Percentiles rank a stretch among this genome's conserved stretches.
Evolutionary conservation across 1,140 invertebrate species (phyloP).

Genomic region (Coelopa frigida): DNA sequence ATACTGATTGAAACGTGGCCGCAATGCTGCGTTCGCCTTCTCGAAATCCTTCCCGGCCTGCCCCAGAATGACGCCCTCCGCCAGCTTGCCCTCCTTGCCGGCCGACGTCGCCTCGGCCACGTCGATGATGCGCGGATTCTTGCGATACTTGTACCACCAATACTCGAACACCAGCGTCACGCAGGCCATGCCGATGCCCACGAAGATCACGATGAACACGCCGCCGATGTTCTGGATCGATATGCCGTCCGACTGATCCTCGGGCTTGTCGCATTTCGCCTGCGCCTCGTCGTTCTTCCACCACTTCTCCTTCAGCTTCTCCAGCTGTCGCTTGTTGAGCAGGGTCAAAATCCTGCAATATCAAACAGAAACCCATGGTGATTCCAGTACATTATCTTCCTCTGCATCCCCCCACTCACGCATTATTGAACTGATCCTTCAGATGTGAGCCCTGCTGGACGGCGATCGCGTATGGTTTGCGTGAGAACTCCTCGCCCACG

Average conservation of each 20-base stretch:
- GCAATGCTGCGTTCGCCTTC: constrained; percentile 34
- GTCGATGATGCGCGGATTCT: constrained; percentile 51
- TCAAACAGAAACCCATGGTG: no score
- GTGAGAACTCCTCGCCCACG: constrained; percentile 91
- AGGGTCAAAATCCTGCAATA: constrained; percentile 83
- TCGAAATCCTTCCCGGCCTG: constrained; percentile 37
- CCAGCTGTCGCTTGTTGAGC: constrained; percentile 83
- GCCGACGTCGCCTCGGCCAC: constrained; percentile 37
- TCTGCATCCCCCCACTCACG: constrained; percentile 52
- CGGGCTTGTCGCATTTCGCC: constrained; percentile 75
- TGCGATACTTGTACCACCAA: constrained; percentile 82
- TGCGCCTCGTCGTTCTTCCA: constrained; percentile 82
- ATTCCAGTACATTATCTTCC: no score
- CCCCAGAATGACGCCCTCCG: constrained; percentile 36
- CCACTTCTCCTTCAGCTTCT: constrained; percentile 92
- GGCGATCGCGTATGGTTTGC: constrained; percentile 93
- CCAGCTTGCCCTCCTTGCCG: constrained; percentile 21
- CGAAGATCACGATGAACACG: constrained; percentile 94
- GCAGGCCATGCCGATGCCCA: constrained; percentile 85
- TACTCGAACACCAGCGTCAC: constrained; percentile 90
- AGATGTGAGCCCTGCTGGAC: constrained; percentile 92
- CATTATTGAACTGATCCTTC: constrained; percentile 85
- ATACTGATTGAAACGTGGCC: constrained; percentile 41
- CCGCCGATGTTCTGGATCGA: constrained; percentile 96
- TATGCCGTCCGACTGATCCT: constrained; percentile 92